Percentiles rank a stretch among this genome's conserved stretches.
phyloP scores from a whole-genome alignment of 2,888 invertebrate genomes.

The Pterostichus madidus region DNA sequence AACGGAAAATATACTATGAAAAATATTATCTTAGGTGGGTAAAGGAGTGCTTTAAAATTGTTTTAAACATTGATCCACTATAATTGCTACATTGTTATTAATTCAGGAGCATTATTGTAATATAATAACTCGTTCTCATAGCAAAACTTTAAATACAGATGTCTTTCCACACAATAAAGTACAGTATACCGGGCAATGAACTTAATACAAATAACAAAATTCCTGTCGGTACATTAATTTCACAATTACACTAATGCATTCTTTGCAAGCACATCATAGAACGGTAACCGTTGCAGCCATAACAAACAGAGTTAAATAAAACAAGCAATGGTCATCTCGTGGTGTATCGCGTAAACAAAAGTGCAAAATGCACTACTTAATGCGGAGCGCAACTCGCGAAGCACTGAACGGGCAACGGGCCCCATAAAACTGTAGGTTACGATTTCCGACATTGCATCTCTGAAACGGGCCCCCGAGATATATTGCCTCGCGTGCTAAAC shows the following conservation, averaged over 20 bases:
- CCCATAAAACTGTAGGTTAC: conserved; percentile 62
- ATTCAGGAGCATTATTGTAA: no score
- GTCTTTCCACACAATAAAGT: conserved; percentile 18
- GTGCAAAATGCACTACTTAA: no score
- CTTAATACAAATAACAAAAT: conserved; percentile 17
- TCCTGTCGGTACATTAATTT: conserved; percentile 24
- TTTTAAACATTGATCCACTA: no score
- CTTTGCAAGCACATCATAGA: neutral
- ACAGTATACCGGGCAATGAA: neutral
- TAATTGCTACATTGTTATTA: no score
- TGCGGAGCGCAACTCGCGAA: no score
- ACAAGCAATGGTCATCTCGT: neutral
- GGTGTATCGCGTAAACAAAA: no score
- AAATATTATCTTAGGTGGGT: no score
- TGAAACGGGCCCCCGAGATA: conserved; percentile 47
- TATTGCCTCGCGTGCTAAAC: conserved; percentile 62
- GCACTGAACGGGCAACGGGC: conserved; percentile 3
- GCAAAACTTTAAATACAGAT: conserved; percentile 6
- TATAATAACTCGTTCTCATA: no score
- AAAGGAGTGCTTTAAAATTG: no score
- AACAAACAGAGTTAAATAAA: neutral
- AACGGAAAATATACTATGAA: no score
- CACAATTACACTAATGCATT: conserved; percentile 1
- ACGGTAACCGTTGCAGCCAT: neutral
- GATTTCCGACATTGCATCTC: conserved; percentile 53